Evolutionary conservation across 2,797 vertebrate genomes (phyloP).

Genomic region (Gastrophryne carolinensis): DNA sequence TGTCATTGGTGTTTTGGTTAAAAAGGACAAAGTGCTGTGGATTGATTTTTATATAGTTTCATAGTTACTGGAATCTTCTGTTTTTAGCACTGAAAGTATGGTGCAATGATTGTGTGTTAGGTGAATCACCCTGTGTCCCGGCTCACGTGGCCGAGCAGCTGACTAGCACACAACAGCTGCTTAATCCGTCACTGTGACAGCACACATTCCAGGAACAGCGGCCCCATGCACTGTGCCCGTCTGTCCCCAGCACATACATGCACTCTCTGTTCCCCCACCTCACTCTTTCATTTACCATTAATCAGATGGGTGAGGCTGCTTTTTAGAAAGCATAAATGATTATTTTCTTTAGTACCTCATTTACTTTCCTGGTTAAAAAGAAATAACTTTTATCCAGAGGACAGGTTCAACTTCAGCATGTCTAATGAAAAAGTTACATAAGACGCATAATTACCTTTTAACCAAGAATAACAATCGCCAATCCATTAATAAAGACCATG

Average conservation of each 20-base stretch:
- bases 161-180: conserved; percentile 54
- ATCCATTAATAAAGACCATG: no score
- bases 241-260: neutral
- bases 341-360: no score
- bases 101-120: conserved; percentile 52
- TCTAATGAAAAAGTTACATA: no score
- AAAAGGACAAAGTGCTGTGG: no score
- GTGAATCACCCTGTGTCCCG: conserved; percentile 53
- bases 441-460: no score
- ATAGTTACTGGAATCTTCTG: no score
- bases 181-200: conserved; percentile 57
- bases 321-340: conserved; percentile 1
- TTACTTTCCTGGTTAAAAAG: no score
- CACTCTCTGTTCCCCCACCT: neutral
- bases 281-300: neutral
- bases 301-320: neutral
- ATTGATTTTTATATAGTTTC: no score
- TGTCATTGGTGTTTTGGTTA: no score
- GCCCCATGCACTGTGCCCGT: conserved; percentile 1
- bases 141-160: conserved; percentile 59
- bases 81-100: neutral
- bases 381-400: no score
- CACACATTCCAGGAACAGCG: conserved; percentile 53
- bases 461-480: no score
- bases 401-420: no score